Base-by-base conservation (phyloP, 2,797 vertebrate genomes). In the Synaphobranchus kaupii region DNA sequence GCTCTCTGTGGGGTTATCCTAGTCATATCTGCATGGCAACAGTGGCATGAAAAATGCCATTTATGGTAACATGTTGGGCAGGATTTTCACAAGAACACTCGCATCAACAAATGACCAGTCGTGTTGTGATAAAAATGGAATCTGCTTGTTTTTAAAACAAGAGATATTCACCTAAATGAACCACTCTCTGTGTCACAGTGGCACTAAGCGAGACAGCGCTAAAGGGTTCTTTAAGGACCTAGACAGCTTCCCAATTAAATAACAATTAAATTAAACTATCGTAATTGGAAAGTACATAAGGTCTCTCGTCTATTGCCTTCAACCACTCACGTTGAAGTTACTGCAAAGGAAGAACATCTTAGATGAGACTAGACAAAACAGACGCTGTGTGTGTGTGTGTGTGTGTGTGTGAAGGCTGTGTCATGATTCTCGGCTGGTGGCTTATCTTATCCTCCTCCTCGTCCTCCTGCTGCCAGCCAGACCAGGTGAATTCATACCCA, bases 281-380 rank as follows among this genome's bases (percentile, higher is more conserved):
- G 93, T 95, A 95, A 96, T 95, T 93, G 92, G 96, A 95, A 94
- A 94, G 97, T 95, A 94, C 94, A 96, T 94, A 94, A 95, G 96
- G 93, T 93, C 94, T 95, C 93, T 95, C 93, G 95, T 95, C 95
- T 94, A 91, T 92, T 90, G 92, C 94, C 95, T 96, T 97, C 95
- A 97, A 96, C 97, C 95, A 97, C 93, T 93, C 94, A 96, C 95
- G 96, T 94, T 95, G 94, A 95, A 89, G 95, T 95, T 95, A 96
- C 91, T 90, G 91, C 90, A 94, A 91, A 95, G 94, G 93, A 95
- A 96, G 96, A 94, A 95, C 93, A 92, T 93, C 93, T 93, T 93
- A 97, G 95, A 94, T 94, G 94, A 95, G 94, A 89, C 91, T 96
- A 98, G 97, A 98, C 96, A 98, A 98, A 98, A 97, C 96, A 98